These are phyloP conservation scores for Xanthia icteritia DNA, from an alignment of 2,888 invertebrate genomes.

Conservation along the genomic window DNA sequence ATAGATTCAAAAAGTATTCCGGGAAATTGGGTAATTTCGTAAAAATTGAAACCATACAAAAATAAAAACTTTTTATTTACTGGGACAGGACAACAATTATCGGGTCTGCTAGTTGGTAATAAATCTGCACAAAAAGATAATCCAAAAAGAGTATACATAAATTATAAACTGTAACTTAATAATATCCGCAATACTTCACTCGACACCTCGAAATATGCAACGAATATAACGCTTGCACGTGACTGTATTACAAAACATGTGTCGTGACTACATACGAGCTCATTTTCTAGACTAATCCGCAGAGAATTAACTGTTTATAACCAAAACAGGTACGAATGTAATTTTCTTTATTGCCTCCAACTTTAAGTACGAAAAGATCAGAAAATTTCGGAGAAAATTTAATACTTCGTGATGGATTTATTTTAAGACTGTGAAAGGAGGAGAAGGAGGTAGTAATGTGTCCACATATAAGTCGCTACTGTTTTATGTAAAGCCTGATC, in stretches of 20 bases:
- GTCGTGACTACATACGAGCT: constrained; percentile 45
- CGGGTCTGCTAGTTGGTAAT: background rate
- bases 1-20: background rate
- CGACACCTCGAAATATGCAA: constrained; percentile 42
- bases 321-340: constrained; percentile 44
- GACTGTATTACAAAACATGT: constrained; percentile 25
- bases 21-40: background rate
- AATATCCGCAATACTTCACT: background rate
- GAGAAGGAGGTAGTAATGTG: background rate
- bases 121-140: background rate
- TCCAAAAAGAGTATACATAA: background rate
- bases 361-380: constrained; percentile 33
- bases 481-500: background rate
- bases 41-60: background rate
- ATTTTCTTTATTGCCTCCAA: constrained; percentile 48
- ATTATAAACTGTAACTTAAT: constrained; percentile 32
- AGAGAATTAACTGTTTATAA: constrained; percentile 50
- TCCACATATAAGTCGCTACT: background rate
- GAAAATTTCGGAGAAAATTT: constrained; percentile 13
- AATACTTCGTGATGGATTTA: background rate
- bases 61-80: too few relatives aligned
- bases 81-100: background rate
- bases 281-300: constrained; percentile 43
- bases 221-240: constrained; percentile 42
- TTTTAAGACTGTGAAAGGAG: background rate